phyloP scores from a whole-genome alignment of 2,113 vertebrate genomes.

The Oryzias woworae region DNA sequence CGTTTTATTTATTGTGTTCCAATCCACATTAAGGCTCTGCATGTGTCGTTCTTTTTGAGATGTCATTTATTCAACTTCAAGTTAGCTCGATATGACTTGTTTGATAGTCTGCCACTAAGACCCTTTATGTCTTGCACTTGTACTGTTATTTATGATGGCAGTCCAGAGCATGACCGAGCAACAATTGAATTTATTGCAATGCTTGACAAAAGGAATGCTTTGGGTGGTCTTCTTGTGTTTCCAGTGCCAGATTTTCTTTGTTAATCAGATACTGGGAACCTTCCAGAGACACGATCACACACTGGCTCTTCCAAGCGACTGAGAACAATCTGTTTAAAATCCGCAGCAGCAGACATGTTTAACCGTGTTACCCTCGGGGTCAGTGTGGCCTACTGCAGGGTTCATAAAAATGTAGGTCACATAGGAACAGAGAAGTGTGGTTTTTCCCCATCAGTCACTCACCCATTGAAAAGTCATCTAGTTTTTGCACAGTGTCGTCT shows the following conservation, averaged over 20 bases:
- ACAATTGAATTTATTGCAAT: constrained; percentile 17
- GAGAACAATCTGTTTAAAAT: constrained; percentile 19
- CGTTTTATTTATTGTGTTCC: constrained; percentile 47
- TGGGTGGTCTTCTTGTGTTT: constrained; percentile 63
- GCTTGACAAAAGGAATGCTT: constrained; percentile 28
- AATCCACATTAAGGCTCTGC: constrained; percentile 50
- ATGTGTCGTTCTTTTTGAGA: constrained; percentile 54
- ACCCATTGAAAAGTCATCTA: constrained; percentile 52
- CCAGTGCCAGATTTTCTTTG: constrained; percentile 25
- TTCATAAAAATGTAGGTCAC: constrained; percentile 65
- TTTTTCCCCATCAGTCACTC: constrained; percentile 54
- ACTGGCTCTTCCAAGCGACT: constrained; percentile 34
- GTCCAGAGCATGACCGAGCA: constrained; percentile 49
- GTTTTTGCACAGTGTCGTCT: constrained; percentile 47
- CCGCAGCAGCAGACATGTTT: constrained; percentile 17
- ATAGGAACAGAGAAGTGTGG: constrained; percentile 47
- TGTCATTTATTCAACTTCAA: constrained; percentile 48
- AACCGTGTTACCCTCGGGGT: constrained; percentile 35
- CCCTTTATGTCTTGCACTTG: constrained; percentile 21
- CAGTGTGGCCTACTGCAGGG: constrained; percentile 31
- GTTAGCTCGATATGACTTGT: constrained; percentile 40
- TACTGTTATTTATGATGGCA: constrained; percentile 51
- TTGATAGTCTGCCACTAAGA: constrained; percentile 26
- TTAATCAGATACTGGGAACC: constrained; percentile 40
- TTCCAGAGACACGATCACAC: constrained; percentile 54